phyloP scores from a whole-genome alignment of 2,888 invertebrate species.

The Brenthis daphne region DNA sequence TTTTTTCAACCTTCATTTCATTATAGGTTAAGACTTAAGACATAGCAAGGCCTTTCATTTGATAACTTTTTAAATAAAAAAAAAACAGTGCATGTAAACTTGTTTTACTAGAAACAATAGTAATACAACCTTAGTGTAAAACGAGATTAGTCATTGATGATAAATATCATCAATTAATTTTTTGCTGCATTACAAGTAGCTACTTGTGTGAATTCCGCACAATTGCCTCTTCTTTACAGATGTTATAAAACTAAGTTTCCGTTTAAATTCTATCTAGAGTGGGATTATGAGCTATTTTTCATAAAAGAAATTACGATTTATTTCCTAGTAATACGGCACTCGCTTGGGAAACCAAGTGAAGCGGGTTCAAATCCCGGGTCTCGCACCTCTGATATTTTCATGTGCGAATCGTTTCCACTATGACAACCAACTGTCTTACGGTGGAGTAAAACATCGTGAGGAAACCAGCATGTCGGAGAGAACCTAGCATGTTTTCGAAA shows the following conservation, averaged over 20 bases:
- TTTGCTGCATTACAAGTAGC: slow-evolving; percentile 31
- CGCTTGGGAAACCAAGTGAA: too few relatives aligned
- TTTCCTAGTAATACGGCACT: too few relatives aligned
- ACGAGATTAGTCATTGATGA: slow-evolving; percentile 41
- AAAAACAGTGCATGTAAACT: slow-evolving; percentile 24
- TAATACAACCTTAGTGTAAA: slow-evolving; percentile 33
- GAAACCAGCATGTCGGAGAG: too few relatives aligned
- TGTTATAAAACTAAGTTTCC: slow-evolving; percentile 14
- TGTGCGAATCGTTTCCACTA: too few relatives aligned
- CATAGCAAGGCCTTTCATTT: slow-evolving; percentile 17
- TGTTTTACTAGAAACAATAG: slow-evolving; percentile 36
- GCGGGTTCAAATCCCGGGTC: too few relatives aligned
- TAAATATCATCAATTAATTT: slow-evolving; percentile 41
- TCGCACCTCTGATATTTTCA: too few relatives aligned
- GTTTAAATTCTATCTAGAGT: background rate
- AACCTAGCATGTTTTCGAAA: too few relatives aligned
- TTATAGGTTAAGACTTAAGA: background rate
- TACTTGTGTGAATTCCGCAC: slow-evolving; percentile 37
- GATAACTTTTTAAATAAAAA: slow-evolving; percentile 16
- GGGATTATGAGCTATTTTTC: background rate
- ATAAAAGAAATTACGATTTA: too few relatives aligned
- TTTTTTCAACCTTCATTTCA: too few relatives aligned
- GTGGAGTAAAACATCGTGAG: too few relatives aligned
- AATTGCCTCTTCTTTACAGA: slow-evolving; percentile 31
- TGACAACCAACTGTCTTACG: too few relatives aligned